Evolutionary conservation across 2,888 invertebrate species (phyloP).

Genomic region (Eristalinus sepulchralis): DNA sequence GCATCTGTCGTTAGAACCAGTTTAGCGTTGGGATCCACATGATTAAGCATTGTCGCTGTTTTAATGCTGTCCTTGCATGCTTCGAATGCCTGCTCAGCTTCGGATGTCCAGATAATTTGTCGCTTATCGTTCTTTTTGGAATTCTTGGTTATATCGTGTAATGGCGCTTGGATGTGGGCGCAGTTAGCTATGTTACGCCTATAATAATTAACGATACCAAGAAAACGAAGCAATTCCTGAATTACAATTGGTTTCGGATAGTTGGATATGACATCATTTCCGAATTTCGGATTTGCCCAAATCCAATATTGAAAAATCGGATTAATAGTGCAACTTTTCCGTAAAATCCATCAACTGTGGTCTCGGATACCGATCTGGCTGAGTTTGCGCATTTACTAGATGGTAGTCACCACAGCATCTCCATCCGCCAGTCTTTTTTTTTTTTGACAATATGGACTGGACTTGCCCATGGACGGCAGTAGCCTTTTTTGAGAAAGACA

Average conservation of each 20-base stretch:
- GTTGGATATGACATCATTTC: constrained; percentile 34
- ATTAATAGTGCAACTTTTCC: not conserved
- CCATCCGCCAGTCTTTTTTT: constrained; percentile 26
- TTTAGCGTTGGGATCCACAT: not conserved
- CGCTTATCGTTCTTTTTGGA: constrained; percentile 32
- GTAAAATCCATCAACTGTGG: not conserved
- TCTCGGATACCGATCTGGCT: not conserved
- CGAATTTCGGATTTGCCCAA: not conserved
- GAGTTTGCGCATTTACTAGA: not conserved
- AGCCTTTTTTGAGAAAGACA: not conserved
- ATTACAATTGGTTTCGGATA: constrained; percentile 25
- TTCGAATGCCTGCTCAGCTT: constrained; percentile 17
- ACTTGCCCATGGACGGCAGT: not conserved
- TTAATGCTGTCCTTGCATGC: constrained; percentile 5
- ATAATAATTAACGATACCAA: constrained; percentile 40
- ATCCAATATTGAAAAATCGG: not conserved
- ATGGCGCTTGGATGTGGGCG: not conserved
- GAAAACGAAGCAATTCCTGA: constrained; percentile 8
- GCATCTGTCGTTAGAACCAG: constrained; percentile 16
- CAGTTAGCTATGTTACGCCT: constrained; percentile 32
- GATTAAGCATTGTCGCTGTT: not conserved
- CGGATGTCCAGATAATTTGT: not conserved
- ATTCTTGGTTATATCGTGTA: not conserved
- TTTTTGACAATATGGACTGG: no score
- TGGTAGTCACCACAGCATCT: constrained; percentile 1